phyloP scores from a whole-genome alignment of 2,888 invertebrate genomes.

The Melinaea marsaeus region DNA sequence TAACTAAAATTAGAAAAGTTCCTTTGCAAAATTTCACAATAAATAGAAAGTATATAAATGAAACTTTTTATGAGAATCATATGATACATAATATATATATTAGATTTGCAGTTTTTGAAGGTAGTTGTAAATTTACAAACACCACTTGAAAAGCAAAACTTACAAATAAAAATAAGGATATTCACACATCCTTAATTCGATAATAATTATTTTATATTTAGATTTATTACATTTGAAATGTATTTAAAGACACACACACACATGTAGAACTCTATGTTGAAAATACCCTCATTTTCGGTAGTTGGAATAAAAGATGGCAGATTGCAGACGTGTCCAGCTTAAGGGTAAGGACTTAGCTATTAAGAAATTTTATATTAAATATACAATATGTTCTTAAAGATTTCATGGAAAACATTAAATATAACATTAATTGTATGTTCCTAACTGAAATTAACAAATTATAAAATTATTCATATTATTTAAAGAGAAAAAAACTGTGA shows the following conservation, averaged over 20 bases:
- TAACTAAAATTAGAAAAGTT: constrained; percentile 70
- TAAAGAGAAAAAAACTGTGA: too few species aligned
- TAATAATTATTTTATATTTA: too few species aligned
- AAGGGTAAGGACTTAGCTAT: constrained; percentile 42
- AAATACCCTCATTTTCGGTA: constrained; percentile 49
- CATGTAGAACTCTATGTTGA: constrained; percentile 46
- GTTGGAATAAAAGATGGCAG: constrained; percentile 68
- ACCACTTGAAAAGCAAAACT: too few species aligned
- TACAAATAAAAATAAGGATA: too few species aligned
- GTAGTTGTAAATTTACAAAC: too few species aligned
- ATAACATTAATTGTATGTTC: too few species aligned
- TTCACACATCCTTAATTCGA: too few species aligned
- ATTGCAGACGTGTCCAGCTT: constrained; percentile 60
- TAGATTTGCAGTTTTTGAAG: too few species aligned
- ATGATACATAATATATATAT: too few species aligned
- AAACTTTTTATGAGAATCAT: constrained; percentile 5
- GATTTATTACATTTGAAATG: constrained; percentile 14
- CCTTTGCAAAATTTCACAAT: constrained; percentile 36
- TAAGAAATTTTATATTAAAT: not conserved
- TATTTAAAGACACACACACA: constrained; percentile 29
- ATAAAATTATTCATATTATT: too few species aligned
- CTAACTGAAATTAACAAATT: too few species aligned
- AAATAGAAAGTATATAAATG: constrained; percentile 19
- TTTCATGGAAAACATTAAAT: not conserved
- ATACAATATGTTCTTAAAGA: not conserved